Evolutionary conservation across 2,888 invertebrate genomes (phyloP).

Genomic region (Drosophila falleni): DNA sequence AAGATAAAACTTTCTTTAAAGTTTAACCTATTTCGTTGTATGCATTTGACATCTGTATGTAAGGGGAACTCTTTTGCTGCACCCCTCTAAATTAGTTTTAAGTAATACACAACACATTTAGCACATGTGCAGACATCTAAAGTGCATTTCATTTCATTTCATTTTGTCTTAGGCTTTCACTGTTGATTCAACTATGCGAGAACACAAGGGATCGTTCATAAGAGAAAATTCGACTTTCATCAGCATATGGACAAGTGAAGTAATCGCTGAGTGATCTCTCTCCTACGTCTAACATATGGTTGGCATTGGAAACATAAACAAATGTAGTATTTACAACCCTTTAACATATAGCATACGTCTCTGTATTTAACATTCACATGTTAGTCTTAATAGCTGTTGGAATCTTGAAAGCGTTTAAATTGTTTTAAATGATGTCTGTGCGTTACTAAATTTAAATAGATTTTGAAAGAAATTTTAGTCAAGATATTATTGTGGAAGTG

Average conservation of each 20-base stretch:
- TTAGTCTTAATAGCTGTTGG: constrained; percentile 28
- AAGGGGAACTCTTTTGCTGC: constrained; percentile 2
- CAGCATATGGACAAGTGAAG: constrained; percentile 13
- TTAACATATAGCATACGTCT: constrained; percentile 30
- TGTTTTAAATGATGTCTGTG: constrained; percentile 8
- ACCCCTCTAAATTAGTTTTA: constrained; percentile 3
- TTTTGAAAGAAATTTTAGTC: constrained; percentile 21
- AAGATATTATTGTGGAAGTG: constrained; percentile 12
- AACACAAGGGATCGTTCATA: constrained; percentile 2
- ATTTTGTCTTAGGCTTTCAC: constrained; percentile 10
- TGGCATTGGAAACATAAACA: constrained; percentile 60
- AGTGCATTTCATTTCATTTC: constrained; percentile 18
- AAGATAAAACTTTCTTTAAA: constrained; percentile 1
- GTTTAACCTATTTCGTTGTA: neutral
- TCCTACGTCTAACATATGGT: constrained; percentile 20
- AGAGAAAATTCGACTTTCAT: constrained; percentile 7
- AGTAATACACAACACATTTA: constrained; percentile 14
- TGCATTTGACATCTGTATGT: constrained; percentile 13
- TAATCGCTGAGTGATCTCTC: constrained; percentile 21
- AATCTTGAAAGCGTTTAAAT: constrained; percentile 21
- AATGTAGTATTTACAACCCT: constrained; percentile 47
- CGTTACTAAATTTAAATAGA: constrained; percentile 30
- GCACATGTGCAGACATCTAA: constrained; percentile 24
- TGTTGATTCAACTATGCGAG: neutral
- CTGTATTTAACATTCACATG: constrained; percentile 32